A percentile compares a stretch with the other conserved stretches of the same genome.
Conservation (phyloP, 1,140 invertebrate species). For the Atta cephalotes region DNA sequence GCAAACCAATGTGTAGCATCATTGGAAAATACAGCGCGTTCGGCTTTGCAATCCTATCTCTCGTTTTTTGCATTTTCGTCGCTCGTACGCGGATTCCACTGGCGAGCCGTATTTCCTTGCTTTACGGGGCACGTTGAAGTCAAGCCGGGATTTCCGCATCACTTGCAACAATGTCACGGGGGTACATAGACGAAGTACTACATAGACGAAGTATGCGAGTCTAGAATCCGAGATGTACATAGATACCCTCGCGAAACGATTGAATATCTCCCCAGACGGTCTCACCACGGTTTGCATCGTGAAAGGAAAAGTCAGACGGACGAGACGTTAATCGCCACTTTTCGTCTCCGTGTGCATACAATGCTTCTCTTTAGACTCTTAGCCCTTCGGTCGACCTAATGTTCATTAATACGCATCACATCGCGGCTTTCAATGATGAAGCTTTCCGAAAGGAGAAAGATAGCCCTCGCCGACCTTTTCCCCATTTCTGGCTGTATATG, state of each 20-base stretch:
- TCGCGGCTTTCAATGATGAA: slow-evolving; percentile 1
- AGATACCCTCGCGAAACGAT: slow-evolving; percentile 35
- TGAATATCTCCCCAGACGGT: neutral
- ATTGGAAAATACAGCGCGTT: slow-evolving; percentile 23
- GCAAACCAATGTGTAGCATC: slow-evolving; percentile 40
- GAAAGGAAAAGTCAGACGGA: slow-evolving; percentile 56
- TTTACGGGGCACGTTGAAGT: neutral
- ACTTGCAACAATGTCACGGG: slow-evolving; percentile 50
- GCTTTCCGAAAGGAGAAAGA: slow-evolving; percentile 3
- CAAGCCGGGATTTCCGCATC: slow-evolving; percentile 41
- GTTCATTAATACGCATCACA: slow-evolving; percentile 52
- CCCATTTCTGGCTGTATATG: slow-evolving; percentile 1
- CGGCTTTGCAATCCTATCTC: slow-evolving; percentile 17
- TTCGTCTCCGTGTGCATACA: slow-evolving; percentile 15
- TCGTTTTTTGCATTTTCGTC: slow-evolving; percentile 35
- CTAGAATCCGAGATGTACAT: slow-evolving; percentile 23
- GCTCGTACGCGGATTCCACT: slow-evolving; percentile 1
- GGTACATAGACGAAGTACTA: slow-evolving; percentile 5
- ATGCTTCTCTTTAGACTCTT: slow-evolving; percentile 23
- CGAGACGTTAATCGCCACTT: slow-evolving; percentile 50
- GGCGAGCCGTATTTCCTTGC: neutral
- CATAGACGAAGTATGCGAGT: slow-evolving; percentile 10
- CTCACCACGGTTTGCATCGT: neutral
- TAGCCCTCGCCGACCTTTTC: slow-evolving; percentile 26
- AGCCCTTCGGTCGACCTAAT: slow-evolving; percentile 7